Percentiles rank a stretch among this genome's conserved stretches.
These are phyloP conservation scores for Cebidichthys violaceus DNA, from an alignment of 2,113 vertebrate species.

Conservation along the genomic window DNA sequence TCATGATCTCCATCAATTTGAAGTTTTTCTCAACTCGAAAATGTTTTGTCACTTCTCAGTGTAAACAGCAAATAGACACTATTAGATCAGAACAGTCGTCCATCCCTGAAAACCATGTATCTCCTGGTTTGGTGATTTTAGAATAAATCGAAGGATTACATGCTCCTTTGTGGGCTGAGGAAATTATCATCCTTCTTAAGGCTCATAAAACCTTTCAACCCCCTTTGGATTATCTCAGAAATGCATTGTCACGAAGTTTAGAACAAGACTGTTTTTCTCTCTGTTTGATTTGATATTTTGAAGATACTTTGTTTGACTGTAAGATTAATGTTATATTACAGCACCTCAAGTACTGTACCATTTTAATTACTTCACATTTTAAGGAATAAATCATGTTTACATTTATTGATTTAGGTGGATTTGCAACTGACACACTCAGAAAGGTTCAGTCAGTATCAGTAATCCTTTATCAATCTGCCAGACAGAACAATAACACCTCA, in stretches of 20 bases:
- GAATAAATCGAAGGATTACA: conserved; percentile 43
- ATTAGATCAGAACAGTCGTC: conserved; percentile 15
- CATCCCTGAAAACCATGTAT: conserved; percentile 12
- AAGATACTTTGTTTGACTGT: not conserved
- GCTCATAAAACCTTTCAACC: conserved; percentile 23
- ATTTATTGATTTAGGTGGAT: not conserved
- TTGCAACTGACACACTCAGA: not conserved
- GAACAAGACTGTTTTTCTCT: not conserved
- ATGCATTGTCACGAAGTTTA: conserved; percentile 22
- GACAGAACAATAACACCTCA: not conserved
- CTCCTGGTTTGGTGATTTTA: conserved; percentile 11
- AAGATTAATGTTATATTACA: not conserved
- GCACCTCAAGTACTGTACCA: not conserved
- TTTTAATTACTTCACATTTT: not conserved
- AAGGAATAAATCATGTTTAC: not conserved
- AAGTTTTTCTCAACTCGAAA: conserved; percentile 31
- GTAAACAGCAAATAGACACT: conserved; percentile 53
- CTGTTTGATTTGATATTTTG: conserved; percentile 9
- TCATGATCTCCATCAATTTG: conserved; percentile 10
- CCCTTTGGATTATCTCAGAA: conserved; percentile 43
- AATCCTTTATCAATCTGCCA: conserved; percentile 10
- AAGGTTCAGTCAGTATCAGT: conserved; percentile 1
- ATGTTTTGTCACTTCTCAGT: conserved; percentile 23
- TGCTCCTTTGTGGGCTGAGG: conserved; percentile 32
- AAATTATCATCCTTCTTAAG: conserved; percentile 38